phyloP scores from a whole-genome alignment of 2,113 vertebrate genomes.

The Stomatorhinus ivindoensis region DNA sequence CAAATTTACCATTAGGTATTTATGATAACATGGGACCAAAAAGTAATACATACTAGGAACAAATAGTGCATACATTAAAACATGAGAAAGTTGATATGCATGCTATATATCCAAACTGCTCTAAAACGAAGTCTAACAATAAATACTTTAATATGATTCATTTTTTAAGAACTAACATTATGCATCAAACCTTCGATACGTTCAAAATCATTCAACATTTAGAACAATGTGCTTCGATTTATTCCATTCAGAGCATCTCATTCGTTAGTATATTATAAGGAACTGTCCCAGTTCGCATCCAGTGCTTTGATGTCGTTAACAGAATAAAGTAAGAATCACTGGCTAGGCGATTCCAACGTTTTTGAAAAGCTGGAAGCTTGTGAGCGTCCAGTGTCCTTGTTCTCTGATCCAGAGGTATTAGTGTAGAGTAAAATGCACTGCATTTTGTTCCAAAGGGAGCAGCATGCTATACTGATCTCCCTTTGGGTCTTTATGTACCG shows the following conservation, averaged over 20 bases:
- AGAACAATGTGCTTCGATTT: neutral
- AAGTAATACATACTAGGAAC: neutral
- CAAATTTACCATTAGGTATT: constrained; percentile 10
- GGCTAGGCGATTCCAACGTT: neutral
- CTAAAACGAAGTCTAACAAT: constrained; percentile 14
- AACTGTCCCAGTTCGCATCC: neutral
- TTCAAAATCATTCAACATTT: constrained; percentile 13
- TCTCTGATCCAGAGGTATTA: constrained; percentile 13
- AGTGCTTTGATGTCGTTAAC: neutral
- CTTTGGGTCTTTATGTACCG: neutral
- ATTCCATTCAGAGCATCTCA: neutral
- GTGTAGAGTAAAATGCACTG: neutral
- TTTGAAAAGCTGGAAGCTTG: neutral
- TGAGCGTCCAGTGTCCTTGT: neutral
- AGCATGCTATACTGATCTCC: neutral
- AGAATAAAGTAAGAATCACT: neutral
- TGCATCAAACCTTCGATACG: constrained; percentile 9
- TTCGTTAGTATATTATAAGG: neutral
- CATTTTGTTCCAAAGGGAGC: neutral
- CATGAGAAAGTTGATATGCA: neutral
- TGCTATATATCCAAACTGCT: neutral
- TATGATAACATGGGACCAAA: neutral
- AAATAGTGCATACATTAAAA: neutral
- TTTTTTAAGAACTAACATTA: neutral
- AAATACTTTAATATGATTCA: constrained; percentile 5